Conservation (phyloP, 1,140 invertebrate genomes). For the Camponotus pennsylvanicus region DNA sequence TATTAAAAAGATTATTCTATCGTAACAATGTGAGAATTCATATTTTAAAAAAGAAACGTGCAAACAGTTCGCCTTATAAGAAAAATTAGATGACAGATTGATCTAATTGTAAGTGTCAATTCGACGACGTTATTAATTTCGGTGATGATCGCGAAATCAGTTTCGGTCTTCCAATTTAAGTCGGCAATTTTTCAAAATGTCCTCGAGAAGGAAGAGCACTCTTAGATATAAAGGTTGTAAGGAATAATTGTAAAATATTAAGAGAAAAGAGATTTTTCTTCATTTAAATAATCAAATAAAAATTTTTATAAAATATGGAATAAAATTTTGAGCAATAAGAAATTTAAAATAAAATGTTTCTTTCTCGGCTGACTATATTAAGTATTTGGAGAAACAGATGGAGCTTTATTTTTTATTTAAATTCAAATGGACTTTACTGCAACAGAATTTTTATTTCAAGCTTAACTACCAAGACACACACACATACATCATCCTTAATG, state of each 20-base stretch:
- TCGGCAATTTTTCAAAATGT: background rate
- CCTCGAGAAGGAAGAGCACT: background rate
- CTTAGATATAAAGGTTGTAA: background rate
- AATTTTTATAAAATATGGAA: background rate
- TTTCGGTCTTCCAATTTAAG: background rate
- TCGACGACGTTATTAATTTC: constrained; percentile 24
- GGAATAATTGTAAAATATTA: constrained; percentile 18
- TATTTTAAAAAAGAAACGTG: constrained; percentile 15
- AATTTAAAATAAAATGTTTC: background rate
- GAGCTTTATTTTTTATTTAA: background rate
- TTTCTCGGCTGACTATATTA: background rate
- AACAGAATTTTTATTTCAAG: constrained; percentile 12
- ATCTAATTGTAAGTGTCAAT: background rate
- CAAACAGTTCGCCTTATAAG: background rate
- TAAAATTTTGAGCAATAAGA: background rate
- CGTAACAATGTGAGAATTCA: background rate
- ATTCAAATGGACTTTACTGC: background rate
- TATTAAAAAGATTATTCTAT: constrained; percentile 28
- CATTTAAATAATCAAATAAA: background rate
- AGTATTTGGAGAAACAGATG: background rate
- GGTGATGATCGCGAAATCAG: constrained; percentile 20
- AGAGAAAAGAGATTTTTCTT: background rate
- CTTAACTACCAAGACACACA: background rate
- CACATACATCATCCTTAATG: background rate
- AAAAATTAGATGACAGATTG: background rate